phyloP scores from a whole-genome alignment of 2,888 invertebrate species.

The Limulus polyphemus region DNA sequence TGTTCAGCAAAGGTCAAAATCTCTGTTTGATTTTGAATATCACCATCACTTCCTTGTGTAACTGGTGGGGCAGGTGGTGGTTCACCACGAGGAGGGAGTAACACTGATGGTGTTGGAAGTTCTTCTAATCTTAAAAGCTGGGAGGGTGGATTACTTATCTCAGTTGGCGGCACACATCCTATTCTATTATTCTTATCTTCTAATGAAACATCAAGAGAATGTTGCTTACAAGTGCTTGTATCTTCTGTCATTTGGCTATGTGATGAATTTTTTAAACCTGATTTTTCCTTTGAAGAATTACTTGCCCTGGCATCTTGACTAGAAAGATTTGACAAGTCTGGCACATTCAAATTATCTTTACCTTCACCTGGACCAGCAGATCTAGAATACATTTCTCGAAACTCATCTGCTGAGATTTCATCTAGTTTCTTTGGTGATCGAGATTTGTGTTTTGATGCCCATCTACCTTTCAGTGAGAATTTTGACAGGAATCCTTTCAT shows the following conservation, averaged over 20 bases:
- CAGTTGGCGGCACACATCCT: neutral
- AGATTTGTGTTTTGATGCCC: slow-evolving; percentile 30
- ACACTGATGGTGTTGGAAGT: neutral
- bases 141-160: neutral
- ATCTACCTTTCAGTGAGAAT: slow-evolving; percentile 27
- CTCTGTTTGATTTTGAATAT: neutral
- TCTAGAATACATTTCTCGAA: slow-evolving; percentile 29
- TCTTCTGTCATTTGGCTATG: neutral
- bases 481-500: slow-evolving; percentile 30
- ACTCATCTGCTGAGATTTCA: slow-evolving; percentile 29
- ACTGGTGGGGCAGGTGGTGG: slow-evolving; percentile 4
- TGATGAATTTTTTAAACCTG: neutral
- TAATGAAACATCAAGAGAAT: neutral
- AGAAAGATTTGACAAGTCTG: slow-evolving; percentile 8
- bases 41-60: neutral
- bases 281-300: neutral
- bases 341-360: slow-evolving; percentile 6
- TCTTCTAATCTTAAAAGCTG: neutral
- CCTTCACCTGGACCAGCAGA: slow-evolving; percentile 7
- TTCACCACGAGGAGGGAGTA: slow-evolving; percentile 11
- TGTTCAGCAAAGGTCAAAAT: no score
- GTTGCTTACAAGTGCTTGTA: neutral
- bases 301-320: slow-evolving; percentile 2
- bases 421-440: slow-evolving; percentile 20
- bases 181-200: neutral